Percentiles rank a stretch among this genome's conserved stretches.
phyloP scores from a whole-genome alignment of 1,140 invertebrate species.

The Drosophila truncata region DNA sequence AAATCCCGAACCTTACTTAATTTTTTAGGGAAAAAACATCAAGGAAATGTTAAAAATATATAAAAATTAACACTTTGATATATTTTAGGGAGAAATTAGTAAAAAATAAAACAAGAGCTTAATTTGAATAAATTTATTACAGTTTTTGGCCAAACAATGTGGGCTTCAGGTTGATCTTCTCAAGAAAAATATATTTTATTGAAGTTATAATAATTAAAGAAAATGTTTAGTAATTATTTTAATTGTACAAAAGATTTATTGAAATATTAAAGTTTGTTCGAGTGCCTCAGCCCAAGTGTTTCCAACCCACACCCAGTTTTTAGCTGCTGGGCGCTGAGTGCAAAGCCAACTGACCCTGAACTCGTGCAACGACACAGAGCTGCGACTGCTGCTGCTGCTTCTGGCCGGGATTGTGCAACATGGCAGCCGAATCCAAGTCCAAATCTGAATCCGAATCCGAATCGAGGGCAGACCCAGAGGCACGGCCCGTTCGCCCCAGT shows the following conservation, averaged over 20 bases:
- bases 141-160: background rate
- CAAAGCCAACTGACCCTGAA: slow-evolving; percentile 70
- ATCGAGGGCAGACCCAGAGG: slow-evolving; percentile 38
- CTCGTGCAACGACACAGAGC: slow-evolving; percentile 75
- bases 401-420: slow-evolving; percentile 61
- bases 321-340: slow-evolving; percentile 46
- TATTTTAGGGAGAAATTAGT: background rate
- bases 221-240: background rate
- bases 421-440: slow-evolving; percentile 29
- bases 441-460: slow-evolving; percentile 15
- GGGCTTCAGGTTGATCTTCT: background rate
- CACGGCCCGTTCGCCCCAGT: slow-evolving; percentile 5
- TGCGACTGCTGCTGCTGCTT: slow-evolving; percentile 16
- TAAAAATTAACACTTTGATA: background rate
- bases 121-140: background rate
- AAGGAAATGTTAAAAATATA: background rate
- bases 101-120: background rate
- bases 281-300: slow-evolving; percentile 23
- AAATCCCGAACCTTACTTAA: too few relatives aligned
- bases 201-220: too few relatives aligned
- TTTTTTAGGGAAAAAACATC: background rate
- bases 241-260: background rate
- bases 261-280: background rate
- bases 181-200: background rate
- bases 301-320: slow-evolving; percentile 49